Percentiles rank a stretch among this genome's conserved stretches.
Evolutionary conservation across 2,113 vertebrate species (phyloP).

Genomic region (Prionailurus viverrinus): DNA sequence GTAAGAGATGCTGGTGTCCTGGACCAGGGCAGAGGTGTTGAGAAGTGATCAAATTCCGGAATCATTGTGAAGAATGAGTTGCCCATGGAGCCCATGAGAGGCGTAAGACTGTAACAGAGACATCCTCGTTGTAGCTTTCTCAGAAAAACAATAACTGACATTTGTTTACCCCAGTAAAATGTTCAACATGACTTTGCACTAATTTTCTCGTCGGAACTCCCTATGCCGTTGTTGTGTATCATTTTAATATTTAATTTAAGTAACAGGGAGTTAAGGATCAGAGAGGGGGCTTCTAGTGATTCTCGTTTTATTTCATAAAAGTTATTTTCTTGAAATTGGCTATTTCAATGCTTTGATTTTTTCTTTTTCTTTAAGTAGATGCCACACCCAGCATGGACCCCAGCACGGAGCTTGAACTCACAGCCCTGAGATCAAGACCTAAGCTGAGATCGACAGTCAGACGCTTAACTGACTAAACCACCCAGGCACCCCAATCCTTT

Average conservation of each 20-base stretch:
- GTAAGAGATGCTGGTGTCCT: background rate
- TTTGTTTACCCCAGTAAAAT: background rate
- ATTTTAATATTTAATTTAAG: conserved; percentile 20
- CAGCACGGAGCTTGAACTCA: too few relatives aligned
- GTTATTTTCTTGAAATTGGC: conserved; percentile 1
- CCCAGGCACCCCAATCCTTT: background rate
- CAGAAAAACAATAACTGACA: background rate
- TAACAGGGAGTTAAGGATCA: background rate
- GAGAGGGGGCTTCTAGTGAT: background rate
- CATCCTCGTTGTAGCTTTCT: background rate
- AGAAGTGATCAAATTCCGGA: background rate
- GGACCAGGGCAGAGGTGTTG: background rate
- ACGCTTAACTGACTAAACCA: too few relatives aligned
- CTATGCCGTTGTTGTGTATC: background rate
- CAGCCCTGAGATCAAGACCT: too few relatives aligned
- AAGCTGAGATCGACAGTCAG: too few relatives aligned
- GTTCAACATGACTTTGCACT: background rate
- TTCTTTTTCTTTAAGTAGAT: too few relatives aligned
- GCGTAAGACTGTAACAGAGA: background rate
- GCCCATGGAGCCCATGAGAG: background rate
- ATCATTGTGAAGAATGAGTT: background rate
- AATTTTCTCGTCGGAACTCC: background rate
- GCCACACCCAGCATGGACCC: too few relatives aligned
- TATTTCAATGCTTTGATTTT: background rate
- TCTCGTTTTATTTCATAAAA: conserved; percentile 15